Conservation (phyloP, 2,888 invertebrate species). For the Sphaerophoria taeniata region DNA sequence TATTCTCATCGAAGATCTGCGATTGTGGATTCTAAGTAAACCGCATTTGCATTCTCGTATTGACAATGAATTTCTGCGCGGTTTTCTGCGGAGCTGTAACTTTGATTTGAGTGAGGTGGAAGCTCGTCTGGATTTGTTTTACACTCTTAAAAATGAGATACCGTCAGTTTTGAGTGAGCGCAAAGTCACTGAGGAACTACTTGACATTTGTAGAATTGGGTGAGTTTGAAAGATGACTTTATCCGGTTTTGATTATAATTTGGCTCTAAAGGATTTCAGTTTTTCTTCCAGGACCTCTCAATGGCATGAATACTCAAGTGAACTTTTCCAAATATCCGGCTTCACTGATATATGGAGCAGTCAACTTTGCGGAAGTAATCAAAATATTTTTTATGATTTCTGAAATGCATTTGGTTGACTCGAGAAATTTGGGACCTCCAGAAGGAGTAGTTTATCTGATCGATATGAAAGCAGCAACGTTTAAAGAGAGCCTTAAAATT, state of each 20-base stretch:
- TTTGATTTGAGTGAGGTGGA: conserved; percentile 23
- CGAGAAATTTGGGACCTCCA: neutral
- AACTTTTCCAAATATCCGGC: conserved; percentile 63
- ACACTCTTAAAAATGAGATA: conserved; percentile 37
- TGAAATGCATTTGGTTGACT: conserved; percentile 84
- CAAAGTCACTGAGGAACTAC: conserved; percentile 7
- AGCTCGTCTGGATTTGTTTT: conserved; percentile 21
- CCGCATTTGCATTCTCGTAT: conserved; percentile 37
- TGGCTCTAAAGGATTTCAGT: conserved; percentile 10
- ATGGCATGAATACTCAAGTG: neutral
- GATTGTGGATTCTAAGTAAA: conserved; percentile 42
- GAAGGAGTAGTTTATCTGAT: conserved; percentile 24
- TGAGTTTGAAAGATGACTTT: neutral
- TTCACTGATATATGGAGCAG: conserved; percentile 80
- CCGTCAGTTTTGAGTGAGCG: conserved; percentile 29
- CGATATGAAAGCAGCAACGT: conserved; percentile 28
- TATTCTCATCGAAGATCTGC: conserved; percentile 38
- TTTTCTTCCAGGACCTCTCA: conserved; percentile 10
- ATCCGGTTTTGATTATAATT: neutral
- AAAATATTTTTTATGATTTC: conserved; percentile 84
- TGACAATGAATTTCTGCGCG: conserved; percentile 38
- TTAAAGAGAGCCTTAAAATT: conserved; percentile 37
- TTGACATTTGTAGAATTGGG: conserved; percentile 44
- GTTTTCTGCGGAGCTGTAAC: conserved; percentile 36
- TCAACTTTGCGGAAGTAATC: conserved; percentile 82